Conservation (phyloP, 2,888 invertebrate species). For the Vesta saturnalis region DNA sequence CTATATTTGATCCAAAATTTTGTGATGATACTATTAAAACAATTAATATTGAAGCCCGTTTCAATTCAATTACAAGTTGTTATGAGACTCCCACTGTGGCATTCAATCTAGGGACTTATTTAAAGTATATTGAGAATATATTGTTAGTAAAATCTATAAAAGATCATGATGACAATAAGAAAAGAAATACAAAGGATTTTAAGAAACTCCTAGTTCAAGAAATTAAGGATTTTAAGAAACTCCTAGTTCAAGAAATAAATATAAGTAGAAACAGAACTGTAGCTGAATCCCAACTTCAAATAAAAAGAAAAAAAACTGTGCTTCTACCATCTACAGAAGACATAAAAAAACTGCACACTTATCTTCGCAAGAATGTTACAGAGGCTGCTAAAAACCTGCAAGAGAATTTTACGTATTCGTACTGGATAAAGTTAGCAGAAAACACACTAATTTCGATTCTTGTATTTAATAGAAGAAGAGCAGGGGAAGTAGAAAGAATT, state of each 20-base stretch:
- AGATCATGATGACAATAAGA: too few relatives aligned
- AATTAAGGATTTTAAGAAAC: background rate
- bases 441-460: background rate
- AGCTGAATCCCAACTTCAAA: background rate
- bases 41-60: too few relatives aligned
- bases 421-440: background rate
- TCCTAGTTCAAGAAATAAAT: background rate
- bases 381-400: background rate
- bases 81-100: too few relatives aligned
- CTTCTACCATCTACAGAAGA: background rate
- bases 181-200: too few relatives aligned
- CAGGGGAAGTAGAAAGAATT: background rate
- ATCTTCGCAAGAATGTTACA: background rate
- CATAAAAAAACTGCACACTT: background rate
- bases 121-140: too few relatives aligned
- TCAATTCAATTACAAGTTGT: too few relatives aligned
- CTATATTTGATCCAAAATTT: too few relatives aligned
- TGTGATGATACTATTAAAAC: too few relatives aligned
- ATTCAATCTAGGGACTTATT: too few relatives aligned
- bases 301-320: background rate
- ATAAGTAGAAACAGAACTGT: background rate
- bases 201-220: background rate
- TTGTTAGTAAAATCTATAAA: too few relatives aligned
- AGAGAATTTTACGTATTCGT: background rate
- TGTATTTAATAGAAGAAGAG: background rate